Evolutionary conservation across 1,140 invertebrate species (phyloP).

Genomic region (Temnothorax longispinosus): DNA sequence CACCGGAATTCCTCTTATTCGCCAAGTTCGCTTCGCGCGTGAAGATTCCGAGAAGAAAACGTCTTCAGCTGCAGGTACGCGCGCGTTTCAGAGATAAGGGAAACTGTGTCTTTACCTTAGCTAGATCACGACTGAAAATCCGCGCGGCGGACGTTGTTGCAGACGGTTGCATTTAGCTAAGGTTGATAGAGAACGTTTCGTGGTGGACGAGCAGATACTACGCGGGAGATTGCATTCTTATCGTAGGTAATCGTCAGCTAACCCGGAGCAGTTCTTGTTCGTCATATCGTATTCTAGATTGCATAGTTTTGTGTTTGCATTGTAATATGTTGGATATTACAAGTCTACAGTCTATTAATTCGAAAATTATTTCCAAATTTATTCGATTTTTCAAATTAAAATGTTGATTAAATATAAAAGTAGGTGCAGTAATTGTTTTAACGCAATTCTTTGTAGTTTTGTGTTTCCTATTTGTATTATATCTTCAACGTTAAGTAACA

Average conservation of each 20-base stretch:
- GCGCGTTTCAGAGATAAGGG: slow-evolving; percentile 44
- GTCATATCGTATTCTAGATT: neutral
- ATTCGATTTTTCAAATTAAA: neutral
- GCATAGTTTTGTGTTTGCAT: neutral
- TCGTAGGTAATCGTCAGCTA: slow-evolving; percentile 17
- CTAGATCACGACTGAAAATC: slow-evolving; percentile 22
- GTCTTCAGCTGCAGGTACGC: slow-evolving; percentile 7
- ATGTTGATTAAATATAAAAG: slow-evolving; percentile 15
- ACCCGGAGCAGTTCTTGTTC: neutral
- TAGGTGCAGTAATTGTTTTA: neutral
- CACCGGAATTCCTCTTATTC: slow-evolving; percentile 55
- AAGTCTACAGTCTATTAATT: neutral
- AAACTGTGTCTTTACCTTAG: slow-evolving; percentile 23
- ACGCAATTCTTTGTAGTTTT: neutral
- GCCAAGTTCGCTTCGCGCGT: slow-evolving; percentile 12
- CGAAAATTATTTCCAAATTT: neutral
- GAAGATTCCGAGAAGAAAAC: slow-evolving; percentile 43
- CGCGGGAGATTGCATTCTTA: slow-evolving; percentile 7
- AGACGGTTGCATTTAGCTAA: neutral
- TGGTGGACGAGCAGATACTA: slow-evolving; percentile 9
- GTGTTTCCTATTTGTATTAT: neutral
- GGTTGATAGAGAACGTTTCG: slow-evolving; percentile 36
- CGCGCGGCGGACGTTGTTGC: neutral
- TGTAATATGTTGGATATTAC: neutral
- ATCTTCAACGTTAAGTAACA: neutral